phyloP scores from a whole-genome alignment of 1,140 invertebrate genomes.

The Pygmarrhopalites habei region DNA sequence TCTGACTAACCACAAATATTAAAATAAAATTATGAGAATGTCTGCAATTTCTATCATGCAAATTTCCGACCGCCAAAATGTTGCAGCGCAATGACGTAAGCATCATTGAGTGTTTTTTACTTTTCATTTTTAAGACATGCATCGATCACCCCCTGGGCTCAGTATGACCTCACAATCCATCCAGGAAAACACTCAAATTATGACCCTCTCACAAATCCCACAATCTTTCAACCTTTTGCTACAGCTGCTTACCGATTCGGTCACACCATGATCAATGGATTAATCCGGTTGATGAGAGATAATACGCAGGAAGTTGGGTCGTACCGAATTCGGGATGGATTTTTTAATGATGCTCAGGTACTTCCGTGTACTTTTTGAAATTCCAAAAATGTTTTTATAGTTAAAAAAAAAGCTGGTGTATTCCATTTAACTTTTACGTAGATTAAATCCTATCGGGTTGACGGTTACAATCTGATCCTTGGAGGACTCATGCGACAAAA shows the following conservation, averaged over 20 bases:
- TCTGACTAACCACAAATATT: too few species aligned
- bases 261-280: constrained; percentile 43
- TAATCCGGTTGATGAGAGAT: constrained; percentile 19
- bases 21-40: too few species aligned
- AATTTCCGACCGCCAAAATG: too few species aligned
- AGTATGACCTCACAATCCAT: constrained; percentile 70
- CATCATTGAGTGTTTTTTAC: too few species aligned
- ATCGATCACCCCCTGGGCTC: too few species aligned
- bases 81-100: too few species aligned
- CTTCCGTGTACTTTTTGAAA: too few species aligned
- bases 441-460: constrained; percentile 5
- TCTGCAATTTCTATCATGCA: too few species aligned
- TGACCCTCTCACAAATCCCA: constrained; percentile 71
- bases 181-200: constrained; percentile 58
- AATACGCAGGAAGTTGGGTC: constrained; percentile 38
- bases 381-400: too few species aligned
- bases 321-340: constrained; percentile 47
- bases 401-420: not conserved
- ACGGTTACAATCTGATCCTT: constrained; percentile 32
- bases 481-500: constrained; percentile 27
- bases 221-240: constrained; percentile 77
- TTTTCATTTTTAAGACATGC: too few species aligned
- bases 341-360: constrained; percentile 49
- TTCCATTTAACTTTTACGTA: too few species aligned
- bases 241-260: constrained; percentile 65